Conservation (phyloP, 2,797 vertebrate genomes). For the Acanthopagrus latus region DNA sequence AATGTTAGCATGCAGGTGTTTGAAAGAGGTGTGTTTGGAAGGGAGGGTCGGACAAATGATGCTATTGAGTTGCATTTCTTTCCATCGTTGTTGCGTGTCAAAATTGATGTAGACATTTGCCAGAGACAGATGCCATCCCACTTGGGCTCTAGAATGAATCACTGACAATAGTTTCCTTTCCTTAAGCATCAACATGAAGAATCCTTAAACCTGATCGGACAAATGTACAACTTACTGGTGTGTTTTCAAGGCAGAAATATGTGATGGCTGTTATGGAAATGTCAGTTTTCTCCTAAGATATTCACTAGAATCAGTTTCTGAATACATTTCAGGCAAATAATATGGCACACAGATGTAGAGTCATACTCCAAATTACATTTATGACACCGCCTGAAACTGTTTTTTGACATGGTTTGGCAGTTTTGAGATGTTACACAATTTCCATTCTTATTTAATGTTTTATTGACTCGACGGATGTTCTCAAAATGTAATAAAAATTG, state of each 20-base stretch:
- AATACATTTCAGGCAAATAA: not conserved
- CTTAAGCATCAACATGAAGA: constrained; percentile 9
- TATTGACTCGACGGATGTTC: not conserved
- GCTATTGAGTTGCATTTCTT: not conserved
- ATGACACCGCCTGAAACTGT: not conserved
- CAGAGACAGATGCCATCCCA: constrained; percentile 24
- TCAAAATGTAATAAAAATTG: not conserved
- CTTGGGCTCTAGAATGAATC: constrained; percentile 5
- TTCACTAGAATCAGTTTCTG: not conserved
- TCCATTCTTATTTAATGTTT: not conserved
- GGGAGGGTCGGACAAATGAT: not conserved
- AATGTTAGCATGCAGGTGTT: not conserved
- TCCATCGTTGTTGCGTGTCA: constrained; percentile 18
- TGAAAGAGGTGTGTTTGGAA: not conserved
- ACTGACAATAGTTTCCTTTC: constrained; percentile 33
- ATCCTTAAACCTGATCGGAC: constrained; percentile 4
- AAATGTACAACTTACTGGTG: not conserved
- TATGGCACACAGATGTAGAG: not conserved
- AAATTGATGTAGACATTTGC: constrained; percentile 2
- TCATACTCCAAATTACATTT: not conserved
- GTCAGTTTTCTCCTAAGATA: constrained; percentile 7
- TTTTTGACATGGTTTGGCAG: not conserved
- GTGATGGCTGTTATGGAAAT: not conserved
- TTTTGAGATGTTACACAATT: not conserved
- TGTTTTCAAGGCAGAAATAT: constrained; percentile 13